Evolutionary conservation across 2,888 invertebrate species (phyloP).

Genomic region (Netelia virgata): DNA sequence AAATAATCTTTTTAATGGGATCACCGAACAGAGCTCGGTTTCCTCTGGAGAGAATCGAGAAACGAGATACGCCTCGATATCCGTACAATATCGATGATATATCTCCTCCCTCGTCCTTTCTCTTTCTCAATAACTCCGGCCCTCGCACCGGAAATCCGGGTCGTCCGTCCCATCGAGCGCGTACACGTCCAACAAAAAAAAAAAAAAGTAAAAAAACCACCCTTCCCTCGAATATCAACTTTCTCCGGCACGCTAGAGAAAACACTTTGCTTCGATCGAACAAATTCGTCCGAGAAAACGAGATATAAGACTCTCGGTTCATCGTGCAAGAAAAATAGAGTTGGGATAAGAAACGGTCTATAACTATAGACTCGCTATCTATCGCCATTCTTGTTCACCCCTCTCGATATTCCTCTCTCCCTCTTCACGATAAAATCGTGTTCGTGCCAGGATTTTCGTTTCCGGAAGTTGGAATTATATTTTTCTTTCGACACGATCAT

Average conservation of each 20-base stretch:
- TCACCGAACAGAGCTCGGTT: slow-evolving; percentile 41
- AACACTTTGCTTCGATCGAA: slow-evolving; percentile 23
- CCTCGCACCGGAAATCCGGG: slow-evolving; percentile 54
- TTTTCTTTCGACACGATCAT: not conserved
- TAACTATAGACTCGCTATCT: slow-evolving; percentile 25
- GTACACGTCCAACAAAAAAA: not conserved
- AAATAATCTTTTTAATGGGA: slow-evolving; percentile 56
- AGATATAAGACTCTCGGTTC: slow-evolving; percentile 16
- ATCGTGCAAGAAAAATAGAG: slow-evolving; percentile 30
- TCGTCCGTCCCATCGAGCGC: slow-evolving; percentile 49
- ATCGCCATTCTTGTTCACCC: slow-evolving; percentile 28
- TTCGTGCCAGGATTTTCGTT: slow-evolving; percentile 1
- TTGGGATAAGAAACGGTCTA: not conserved
- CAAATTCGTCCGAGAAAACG: not conserved
- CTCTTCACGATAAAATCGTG: not conserved
- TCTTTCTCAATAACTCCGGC: not conserved
- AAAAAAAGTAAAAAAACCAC: slow-evolving; percentile 22
- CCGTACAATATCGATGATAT: slow-evolving; percentile 4
- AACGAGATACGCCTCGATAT: slow-evolving; percentile 44
- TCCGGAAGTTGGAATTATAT: not conserved
- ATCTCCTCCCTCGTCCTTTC: not conserved
- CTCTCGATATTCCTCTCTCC: not conserved
- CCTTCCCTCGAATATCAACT: slow-evolving; percentile 27
- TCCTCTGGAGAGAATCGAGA: slow-evolving; percentile 50
- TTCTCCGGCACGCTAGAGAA: slow-evolving; percentile 4